Evolutionary conservation across 2,797 vertebrate genomes (phyloP).

Genomic region (Clarias pachynema): DNA sequence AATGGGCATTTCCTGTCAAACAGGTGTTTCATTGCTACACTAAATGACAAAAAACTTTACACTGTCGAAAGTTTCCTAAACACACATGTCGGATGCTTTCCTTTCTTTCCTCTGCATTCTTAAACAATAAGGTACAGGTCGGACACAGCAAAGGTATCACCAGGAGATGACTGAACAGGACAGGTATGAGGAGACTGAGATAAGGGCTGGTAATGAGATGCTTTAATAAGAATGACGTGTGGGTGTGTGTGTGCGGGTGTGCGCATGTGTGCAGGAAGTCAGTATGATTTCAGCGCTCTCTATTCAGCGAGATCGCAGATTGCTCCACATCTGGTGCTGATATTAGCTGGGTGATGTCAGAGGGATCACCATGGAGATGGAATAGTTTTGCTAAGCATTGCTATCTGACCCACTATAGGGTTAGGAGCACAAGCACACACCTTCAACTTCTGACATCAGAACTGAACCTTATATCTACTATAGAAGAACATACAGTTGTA

Average conservation of each 20-base stretch:
- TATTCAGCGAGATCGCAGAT: conserved; percentile 39
- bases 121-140: neutral
- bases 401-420: conserved; percentile 46
- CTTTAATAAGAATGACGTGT: neutral
- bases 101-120: neutral
- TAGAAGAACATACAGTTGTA: neutral
- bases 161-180: conserved; percentile 14
- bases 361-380: conserved; percentile 59
- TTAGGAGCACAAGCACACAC: neutral
- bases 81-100: neutral
- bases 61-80: neutral
- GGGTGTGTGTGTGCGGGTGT: conserved; percentile 34
- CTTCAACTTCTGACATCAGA: conserved; percentile 1
- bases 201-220: neutral
- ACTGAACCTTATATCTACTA: neutral
- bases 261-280: neutral
- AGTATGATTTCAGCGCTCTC: neutral
- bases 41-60: neutral
- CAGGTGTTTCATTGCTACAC: no score
- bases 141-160: neutral
- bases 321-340: conserved; percentile 73
- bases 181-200: neutral
- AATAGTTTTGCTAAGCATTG: conserved; percentile 57
- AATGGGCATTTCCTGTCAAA: neutral
- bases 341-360: conserved; percentile 70